A percentile compares a stretch with the other conserved stretches of the same genome.
Evolutionary conservation across 2,888 invertebrate species (phyloP).

Genomic region (Stratiomys singularior): DNA sequence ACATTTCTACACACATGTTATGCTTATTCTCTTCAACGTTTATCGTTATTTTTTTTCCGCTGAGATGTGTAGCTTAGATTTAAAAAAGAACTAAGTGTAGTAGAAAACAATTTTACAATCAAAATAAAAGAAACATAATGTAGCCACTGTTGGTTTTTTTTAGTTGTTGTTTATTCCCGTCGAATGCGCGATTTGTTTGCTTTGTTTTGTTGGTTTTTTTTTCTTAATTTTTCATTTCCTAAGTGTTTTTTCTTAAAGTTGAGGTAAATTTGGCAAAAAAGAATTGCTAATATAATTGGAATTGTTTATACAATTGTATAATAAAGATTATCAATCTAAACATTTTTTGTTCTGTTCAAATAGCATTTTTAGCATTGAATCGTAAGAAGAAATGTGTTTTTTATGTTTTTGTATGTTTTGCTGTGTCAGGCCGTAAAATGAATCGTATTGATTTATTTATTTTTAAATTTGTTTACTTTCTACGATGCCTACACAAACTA

Average conservation of each 20-base stretch:
- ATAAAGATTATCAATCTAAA: no score
- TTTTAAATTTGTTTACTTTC: no score
- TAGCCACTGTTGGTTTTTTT: conserved; percentile 43
- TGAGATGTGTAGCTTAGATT: conserved; percentile 15
- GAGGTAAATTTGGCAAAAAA: conserved; percentile 65
- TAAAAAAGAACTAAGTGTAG: conserved; percentile 11
- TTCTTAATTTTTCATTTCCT: conserved; percentile 20
- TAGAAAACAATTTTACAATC: conserved; percentile 26
- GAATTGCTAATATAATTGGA: conserved; percentile 1
- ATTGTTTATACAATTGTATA: background rate
- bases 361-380: no score
- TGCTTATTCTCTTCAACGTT: background rate
- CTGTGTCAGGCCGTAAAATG: no score
- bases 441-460: no score
- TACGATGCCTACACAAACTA: no score
- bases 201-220: conserved; percentile 7
- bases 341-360: no score
- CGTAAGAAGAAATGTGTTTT: no score
- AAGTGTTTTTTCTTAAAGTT: conserved; percentile 53
- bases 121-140: background rate
- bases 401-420: no score
- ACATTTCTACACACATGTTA: conserved; percentile 15
- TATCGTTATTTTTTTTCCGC: conserved; percentile 15
- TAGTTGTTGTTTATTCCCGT: conserved; percentile 52
- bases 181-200: background rate